Base-by-base conservation (phyloP, 2,888 invertebrate species). In the Rotaria magnacalcarata region DNA sequence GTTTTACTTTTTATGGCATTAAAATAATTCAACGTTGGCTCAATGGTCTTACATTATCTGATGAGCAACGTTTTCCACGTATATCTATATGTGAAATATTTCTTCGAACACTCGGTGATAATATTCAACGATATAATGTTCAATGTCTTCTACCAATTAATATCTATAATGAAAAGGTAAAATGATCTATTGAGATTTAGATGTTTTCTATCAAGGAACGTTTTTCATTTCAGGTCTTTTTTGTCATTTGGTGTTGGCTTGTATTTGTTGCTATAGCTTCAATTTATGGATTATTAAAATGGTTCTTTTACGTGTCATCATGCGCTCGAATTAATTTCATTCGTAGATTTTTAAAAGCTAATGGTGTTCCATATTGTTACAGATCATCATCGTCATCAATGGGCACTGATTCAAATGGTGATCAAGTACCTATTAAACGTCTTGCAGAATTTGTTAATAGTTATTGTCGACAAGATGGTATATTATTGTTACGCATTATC, bases 121-220 rank as follows among this genome's bases (percentile, higher is more conserved):
- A 87, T 85, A n/a, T 87, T n/a, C 87, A 87, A 52, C 47, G 74
- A 34, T 84, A 85, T 85, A 74, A 52, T 27, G 86, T 88, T 41
- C 88, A 88, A 84, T 88, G 88, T 85, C 87, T 87, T 11, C 86
- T 88, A 19, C 88, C 88, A 84, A 87, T 87, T 54, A 87, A 87
- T 52, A 56, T 87, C 47, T 87, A 85, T 47, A 87, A 87, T 47
- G 87, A 87, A 74, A 87, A 87, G 80, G 85, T 87, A 50, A 16
- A 19, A 1, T 0, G 52, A 16, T 16, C 2, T 21, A 8, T 21
- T 21, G 19, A 21, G 21, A 21, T 54, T 54, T 3, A 14, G 11
- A 52, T 11, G 50, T 50, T 50, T 50, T 34, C 34, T 34, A 34
- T 34, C 34, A 34, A 34, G 34, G 34, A 34, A 34, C 0, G 50